Evolutionary conservation across 2,113 vertebrate species (phyloP), one percentile per base, ranked within the genome.

Genomic region (Saguinus midas): DNA sequence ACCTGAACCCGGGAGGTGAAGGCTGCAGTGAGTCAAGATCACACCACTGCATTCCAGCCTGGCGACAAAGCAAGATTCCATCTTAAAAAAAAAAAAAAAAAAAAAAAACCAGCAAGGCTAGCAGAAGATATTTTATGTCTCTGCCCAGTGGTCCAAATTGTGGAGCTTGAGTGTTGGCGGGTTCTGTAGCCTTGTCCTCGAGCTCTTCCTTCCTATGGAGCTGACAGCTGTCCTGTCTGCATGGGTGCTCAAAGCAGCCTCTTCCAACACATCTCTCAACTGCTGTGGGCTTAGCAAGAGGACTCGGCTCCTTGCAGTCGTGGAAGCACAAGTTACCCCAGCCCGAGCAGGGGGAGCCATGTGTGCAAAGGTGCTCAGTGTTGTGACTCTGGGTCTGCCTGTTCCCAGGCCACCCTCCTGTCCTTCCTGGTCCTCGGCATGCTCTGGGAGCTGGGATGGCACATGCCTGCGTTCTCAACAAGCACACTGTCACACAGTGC

Each of bases 401-500:
- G 35, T 8, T 17, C 48, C 78, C 10, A 17, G 66, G 40, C 70
- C 13, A 4, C 50, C 25, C 29, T 70, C 45, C 5, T 6, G 5
- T 25, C 37, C 52, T 79, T 52, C 61, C 81, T 25, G 58, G n/a
- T 27, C 68, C 50, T 57, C 76, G 10, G 9, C 1, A 8, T 7
- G 84, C 32, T 40, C 72, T 35, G 73, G 43, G 80, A 55, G 13
- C 23, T 0, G 2, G 6, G 88, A 29, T 1, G 25, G 79, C 43
- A 29, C 37, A 0, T 3, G 40, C 25, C n/a, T 55, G 80, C 6
- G 68, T 35, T 48, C 50, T 35, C 1, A 0, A 18, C 52, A 32
- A 18, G 37, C 0, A 0, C 0, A 6, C 14, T 0, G 45, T 10
- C 57, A 29, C 0, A 0, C 1, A 5, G 35, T 23, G 0, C 23